Conservation (phyloP, 2,888 invertebrate species). For the Barypeithes pellucidus region DNA sequence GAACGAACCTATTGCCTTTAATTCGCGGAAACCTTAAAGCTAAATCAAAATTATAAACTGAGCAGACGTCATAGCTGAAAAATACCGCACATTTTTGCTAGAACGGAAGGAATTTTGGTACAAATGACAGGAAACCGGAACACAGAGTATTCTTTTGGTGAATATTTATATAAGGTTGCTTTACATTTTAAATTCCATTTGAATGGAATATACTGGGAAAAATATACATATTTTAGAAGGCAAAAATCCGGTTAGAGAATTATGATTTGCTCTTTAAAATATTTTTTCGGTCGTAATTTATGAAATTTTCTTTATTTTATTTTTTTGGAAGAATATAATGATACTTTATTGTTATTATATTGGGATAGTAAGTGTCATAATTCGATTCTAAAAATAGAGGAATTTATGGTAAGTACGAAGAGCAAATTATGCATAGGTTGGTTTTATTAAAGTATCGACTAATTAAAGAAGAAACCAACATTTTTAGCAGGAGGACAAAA, state of each 20-base stretch:
- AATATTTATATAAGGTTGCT: constrained; percentile 66
- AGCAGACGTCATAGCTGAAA: constrained; percentile 65
- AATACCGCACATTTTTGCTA: constrained; percentile 63
- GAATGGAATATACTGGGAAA: constrained; percentile 8
- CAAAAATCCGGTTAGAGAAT: constrained; percentile 17
- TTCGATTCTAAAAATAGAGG: too few relatives aligned
- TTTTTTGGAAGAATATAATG: too few relatives aligned
- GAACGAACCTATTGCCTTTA: too few relatives aligned
- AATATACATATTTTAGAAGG: constrained; percentile 15
- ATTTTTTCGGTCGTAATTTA: not conserved
- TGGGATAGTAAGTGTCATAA: too few relatives aligned
- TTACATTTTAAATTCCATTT: constrained; percentile 27
- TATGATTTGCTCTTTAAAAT: not conserved
- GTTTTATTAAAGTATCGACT: too few relatives aligned
- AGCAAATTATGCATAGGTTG: too few relatives aligned
- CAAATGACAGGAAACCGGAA: constrained; percentile 67
- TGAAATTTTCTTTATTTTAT: too few relatives aligned
- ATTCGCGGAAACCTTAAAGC: not conserved
- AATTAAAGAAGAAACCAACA: too few relatives aligned
- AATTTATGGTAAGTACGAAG: too few relatives aligned
- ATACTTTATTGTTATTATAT: too few relatives aligned
- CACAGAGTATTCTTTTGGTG: constrained; percentile 60
- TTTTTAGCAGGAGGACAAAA: too few relatives aligned
- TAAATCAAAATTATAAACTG: constrained; percentile 25
- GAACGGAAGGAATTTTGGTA: constrained; percentile 63